Evolutionary conservation across 2,888 invertebrate genomes (phyloP), one percentile per base, ranked within the genome.

Genomic region (Eudasyphora cyanicolor): DNA sequence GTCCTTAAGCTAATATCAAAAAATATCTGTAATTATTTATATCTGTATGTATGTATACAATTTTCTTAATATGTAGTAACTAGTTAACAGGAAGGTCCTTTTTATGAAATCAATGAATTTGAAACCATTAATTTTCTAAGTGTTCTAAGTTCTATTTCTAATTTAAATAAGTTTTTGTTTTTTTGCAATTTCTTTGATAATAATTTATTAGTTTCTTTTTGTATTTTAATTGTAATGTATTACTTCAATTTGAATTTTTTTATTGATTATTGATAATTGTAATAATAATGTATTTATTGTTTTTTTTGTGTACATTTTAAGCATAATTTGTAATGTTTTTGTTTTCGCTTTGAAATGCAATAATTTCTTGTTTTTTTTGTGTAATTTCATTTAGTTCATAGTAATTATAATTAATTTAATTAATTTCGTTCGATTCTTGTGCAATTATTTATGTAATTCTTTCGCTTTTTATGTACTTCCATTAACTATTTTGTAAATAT

Each of bases 391-490:
- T 51, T 79, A 14, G 17, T 64, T 62, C 85, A 79, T 75, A n/a
- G n/a, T 51, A 75, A 1, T 62, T 42, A n/a, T 77, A 81, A 79
- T 86, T 85, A 85, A 73, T 82, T 84, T 78, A 84, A 82, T 85
- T 78, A 86, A 64, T 38, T 64, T 38, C 27, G 27, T 57, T 57
- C 27, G 27, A 57, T 57, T 57, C 35, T 87, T 88, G 90, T 91
- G 91, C 91, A 91, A 91, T 91, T 91, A 91, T 90, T 91, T 91
- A 90, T 90, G 89, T 86, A 87, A 85, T 67, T 84, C 49, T 69
- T 19, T 38, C 12, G 17, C 24, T 62, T 51, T 32, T n/a, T 42
- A 21, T 71, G 27, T 71, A 14, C 10, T 54, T 19, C 12, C n/a
- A 38, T 27, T 21, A 12, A 19, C 29, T 17, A 8, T 42, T n/a